Base-by-base conservation (phyloP, 2,797 vertebrate species). In the Tragopan temminckii region DNA sequence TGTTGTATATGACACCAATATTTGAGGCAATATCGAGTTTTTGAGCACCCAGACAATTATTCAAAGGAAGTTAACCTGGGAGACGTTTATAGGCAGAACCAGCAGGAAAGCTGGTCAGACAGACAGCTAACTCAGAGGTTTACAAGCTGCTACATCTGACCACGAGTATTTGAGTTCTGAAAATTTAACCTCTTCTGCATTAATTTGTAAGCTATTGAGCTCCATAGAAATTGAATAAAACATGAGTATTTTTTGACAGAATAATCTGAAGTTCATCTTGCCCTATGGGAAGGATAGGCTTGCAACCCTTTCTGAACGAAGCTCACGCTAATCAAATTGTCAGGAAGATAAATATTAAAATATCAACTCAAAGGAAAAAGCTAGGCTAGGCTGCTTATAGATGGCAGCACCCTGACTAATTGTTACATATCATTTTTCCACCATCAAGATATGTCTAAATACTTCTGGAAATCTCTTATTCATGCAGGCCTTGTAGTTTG, bases 1-100 rank as follows among this genome's bases (percentile, higher is more conserved):
- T 53, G 31, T 24, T n/a, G 29, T 27, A 2, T 0, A 0, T 15
- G 23, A 14, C 4, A 4, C 31, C 29, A 19, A 11, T 6, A 10
- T 45, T 13, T 33, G 63, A 62, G 38, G 9, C 46, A 25, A 11
- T 18, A 10, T 2, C 5, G 38, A 55, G 29, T 36, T 52, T 14
- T 24, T 40, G 61, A 87, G 35, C 48, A 9, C 38, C 52, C 11
- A 10, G 45, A 31, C 4, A 48, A n/a, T 57, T n/a, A 45, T 21
- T 77, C 25, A 11, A 4, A 66, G 46, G 35, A 57, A 5, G 9
- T 76, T 50, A 46, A 81, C 27, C 45, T 52, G 38, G 29, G 33
- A 82, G 71, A 71, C 3, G 15, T 70, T 81, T 74, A 24, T 31
- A 63, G 77, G 58, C 42, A 75, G 75, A 53, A 17, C 1, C 48